phyloP scores from a whole-genome alignment of 1,140 invertebrate genomes.

The Zaprionus lachaisei region DNA sequence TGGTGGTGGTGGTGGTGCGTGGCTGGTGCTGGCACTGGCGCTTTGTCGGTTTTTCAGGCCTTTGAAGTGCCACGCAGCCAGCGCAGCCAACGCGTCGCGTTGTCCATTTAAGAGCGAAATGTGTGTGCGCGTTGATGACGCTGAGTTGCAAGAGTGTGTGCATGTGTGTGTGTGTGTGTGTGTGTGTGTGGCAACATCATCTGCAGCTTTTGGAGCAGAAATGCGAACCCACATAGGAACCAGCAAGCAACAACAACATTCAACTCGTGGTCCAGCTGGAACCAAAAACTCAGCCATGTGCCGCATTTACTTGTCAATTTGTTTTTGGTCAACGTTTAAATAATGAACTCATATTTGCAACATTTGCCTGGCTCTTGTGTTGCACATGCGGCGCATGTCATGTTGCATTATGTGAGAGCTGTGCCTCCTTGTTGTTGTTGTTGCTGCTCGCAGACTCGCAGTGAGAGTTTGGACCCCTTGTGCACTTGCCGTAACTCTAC shows the following conservation, averaged over 20 bases:
- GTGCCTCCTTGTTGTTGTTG: constrained; percentile 25
- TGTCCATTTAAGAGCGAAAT: constrained; percentile 67
- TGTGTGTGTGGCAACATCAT: constrained; percentile 63
- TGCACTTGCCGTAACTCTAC: constrained; percentile 80
- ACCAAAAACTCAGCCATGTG: constrained; percentile 55
- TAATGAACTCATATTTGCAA: constrained; percentile 84
- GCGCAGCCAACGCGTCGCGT: constrained; percentile 56
- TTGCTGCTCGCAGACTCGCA: constrained; percentile 5
- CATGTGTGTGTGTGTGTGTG: constrained; percentile 15
- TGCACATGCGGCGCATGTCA: constrained; percentile 83
- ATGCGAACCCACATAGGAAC: constrained; percentile 66
- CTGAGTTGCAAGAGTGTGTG: constrained; percentile 22
- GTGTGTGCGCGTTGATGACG: constrained; percentile 74
- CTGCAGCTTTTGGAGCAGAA: constrained; percentile 77
- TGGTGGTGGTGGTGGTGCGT: constrained; percentile 25
- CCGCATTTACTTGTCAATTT: constrained; percentile 82
- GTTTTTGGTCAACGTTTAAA: constrained; percentile 84
- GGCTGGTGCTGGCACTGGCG: constrained; percentile 52
- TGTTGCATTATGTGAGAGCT: constrained; percentile 71
- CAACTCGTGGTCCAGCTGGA: constrained; percentile 21
- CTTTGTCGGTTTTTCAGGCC: constrained; percentile 57
- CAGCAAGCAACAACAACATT: constrained; percentile 10
- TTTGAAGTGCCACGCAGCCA: constrained; percentile 72
- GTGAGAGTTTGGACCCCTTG: constrained; percentile 31
- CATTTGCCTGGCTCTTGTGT: constrained; percentile 70